Percentiles rank a stretch among this genome's conserved stretches.
phyloP scores from a whole-genome alignment of 2,888 invertebrate species.

The Drosophila paramelanica region DNA sequence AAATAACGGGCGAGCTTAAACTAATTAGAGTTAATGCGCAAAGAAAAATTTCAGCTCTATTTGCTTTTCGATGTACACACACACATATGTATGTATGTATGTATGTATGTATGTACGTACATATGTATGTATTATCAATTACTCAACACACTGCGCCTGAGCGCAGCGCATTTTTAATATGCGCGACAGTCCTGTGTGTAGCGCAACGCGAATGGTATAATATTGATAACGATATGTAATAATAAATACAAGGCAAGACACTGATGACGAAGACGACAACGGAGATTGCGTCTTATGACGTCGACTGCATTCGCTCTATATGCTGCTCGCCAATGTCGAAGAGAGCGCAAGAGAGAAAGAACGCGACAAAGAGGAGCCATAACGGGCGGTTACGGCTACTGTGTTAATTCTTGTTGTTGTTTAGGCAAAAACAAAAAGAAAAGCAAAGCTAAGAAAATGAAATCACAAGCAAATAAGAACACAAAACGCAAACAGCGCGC shows the following conservation, averaged over 20 bases:
- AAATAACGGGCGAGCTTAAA: too few species aligned
- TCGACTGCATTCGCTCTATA: slow-evolving; percentile 11
- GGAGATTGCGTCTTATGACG: slow-evolving; percentile 43
- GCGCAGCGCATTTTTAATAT: slow-evolving; percentile 8
- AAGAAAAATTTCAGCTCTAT: too few species aligned
- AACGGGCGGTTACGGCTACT: slow-evolving; percentile 57
- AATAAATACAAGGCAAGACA: slow-evolving; percentile 40
- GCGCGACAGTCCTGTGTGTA: slow-evolving; percentile 14
- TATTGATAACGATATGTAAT: slow-evolving; percentile 66
- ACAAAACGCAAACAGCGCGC: slow-evolving; percentile 40
- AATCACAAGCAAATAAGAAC: slow-evolving; percentile 73
- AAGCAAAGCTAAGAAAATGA: slow-evolving; percentile 45
- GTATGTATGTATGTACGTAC: not conserved
- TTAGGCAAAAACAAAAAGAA: slow-evolving; percentile 32
- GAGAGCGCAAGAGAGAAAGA: not conserved
- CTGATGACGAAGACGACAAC: slow-evolving; percentile 47
- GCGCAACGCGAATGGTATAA: slow-evolving; percentile 40
- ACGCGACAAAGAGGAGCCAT: slow-evolving; percentile 28
- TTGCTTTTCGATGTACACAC: too few species aligned
- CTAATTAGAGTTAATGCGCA: too few species aligned
- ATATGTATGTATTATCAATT: not conserved
- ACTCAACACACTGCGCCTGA: not conserved
- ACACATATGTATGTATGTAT: not conserved
- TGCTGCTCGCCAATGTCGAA: not conserved
- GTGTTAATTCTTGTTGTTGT: slow-evolving; percentile 25